A percentile compares a stretch with the other conserved stretches of the same genome.
Conservation (phyloP, 2,113 vertebrate species). For the Corynorhinus townsendii region DNA sequence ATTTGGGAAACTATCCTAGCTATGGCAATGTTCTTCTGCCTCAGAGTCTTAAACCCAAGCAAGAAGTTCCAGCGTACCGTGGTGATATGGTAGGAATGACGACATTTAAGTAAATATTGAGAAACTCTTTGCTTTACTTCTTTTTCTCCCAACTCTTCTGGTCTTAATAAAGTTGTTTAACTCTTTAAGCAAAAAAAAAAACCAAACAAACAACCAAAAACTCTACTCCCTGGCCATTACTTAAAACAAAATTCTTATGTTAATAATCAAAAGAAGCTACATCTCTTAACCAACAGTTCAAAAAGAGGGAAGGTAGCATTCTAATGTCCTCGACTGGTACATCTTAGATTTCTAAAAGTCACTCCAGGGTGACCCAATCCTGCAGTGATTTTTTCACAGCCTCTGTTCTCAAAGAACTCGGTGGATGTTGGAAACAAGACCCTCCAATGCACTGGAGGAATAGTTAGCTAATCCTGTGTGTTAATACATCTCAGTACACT, state of each 20-base stretch:
- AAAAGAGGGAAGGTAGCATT: not conserved
- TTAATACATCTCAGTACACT: not conserved
- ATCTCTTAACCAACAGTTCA: not conserved
- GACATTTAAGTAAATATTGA: constrained; percentile 85
- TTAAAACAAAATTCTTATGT: not conserved
- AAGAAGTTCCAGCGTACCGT: constrained; percentile 54
- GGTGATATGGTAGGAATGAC: constrained; percentile 84
- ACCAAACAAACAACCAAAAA: not conserved
- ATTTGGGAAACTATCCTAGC: constrained; percentile 84
- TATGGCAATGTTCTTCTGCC: constrained; percentile 77
- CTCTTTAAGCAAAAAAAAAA: not conserved
- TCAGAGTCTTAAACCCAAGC: constrained; percentile 81
- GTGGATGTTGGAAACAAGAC: not conserved
- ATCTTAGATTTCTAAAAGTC: not conserved
- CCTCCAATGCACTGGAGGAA: not conserved
- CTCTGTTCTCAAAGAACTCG: not conserved
- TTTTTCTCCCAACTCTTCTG: not conserved
- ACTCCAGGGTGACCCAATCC: not conserved
- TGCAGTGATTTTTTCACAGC: not conserved
- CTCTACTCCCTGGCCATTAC: not conserved
- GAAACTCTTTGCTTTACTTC: not conserved
- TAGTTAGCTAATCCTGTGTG: not conserved
- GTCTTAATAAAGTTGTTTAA: not conserved
- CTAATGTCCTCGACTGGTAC: not conserved
- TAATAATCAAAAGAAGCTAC: not conserved